These are phyloP conservation scores for Lacerta bilineata DNA, from an alignment of 2,797 vertebrate genomes.

Conservation along the genomic window DNA sequence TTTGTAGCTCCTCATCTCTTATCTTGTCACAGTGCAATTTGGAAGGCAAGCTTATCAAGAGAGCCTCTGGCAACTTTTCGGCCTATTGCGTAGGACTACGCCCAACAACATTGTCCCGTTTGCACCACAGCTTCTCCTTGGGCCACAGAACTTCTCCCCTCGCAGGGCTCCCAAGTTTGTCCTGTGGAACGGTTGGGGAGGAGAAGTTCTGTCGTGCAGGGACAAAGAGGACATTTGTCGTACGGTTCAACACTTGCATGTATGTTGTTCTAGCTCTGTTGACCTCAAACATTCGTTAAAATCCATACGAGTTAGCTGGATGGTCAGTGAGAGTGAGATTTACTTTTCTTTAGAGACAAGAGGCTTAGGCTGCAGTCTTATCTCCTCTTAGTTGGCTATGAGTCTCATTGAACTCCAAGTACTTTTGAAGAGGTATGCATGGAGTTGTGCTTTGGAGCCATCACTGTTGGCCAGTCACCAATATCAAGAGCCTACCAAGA, in stretches of 20 bases:
- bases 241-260: background rate
- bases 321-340: background rate
- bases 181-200: too few species aligned
- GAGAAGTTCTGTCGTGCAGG: too few species aligned
- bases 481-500: background rate
- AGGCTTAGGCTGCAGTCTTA: background rate
- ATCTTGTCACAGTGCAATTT: slow-evolving; percentile 60
- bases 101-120: too few species aligned
- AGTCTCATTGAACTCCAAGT: background rate
- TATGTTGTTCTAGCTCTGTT: background rate
- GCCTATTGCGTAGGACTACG: background rate
- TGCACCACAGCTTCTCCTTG: too few species aligned
- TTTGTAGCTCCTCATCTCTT: background rate
- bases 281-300: background rate
- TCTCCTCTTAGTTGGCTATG: background rate
- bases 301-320: background rate
- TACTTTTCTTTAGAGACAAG: too few species aligned
- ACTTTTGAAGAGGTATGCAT: background rate
- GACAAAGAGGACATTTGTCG: too few species aligned
- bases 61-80: slow-evolving; percentile 15
- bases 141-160: too few species aligned
- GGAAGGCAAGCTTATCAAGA: slow-evolving; percentile 25
- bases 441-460: background rate
- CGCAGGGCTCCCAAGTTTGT: too few species aligned
- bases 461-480: background rate